These are phyloP conservation scores for Scrobipalpa costella DNA, from an alignment of 2,888 invertebrate species.

Conservation along the genomic window DNA sequence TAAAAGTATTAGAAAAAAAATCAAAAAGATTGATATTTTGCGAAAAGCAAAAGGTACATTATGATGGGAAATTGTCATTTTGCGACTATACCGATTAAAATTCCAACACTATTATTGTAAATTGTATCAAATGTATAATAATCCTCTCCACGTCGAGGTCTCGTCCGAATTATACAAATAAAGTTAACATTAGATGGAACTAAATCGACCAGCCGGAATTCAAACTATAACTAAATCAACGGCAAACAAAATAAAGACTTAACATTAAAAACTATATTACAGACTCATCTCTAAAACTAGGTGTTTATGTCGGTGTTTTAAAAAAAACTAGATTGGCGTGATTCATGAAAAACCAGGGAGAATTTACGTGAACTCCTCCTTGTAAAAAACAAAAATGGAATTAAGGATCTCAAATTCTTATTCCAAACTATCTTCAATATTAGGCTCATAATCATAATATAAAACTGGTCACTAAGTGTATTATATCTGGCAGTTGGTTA, in stretches of 20 bases:
- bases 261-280: constrained; percentile 65
- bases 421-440: too few relatives aligned
- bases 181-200: constrained; percentile 31
- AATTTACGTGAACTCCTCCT: too few relatives aligned
- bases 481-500: background rate
- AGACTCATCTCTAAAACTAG: constrained; percentile 52
- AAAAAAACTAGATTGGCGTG: background rate
- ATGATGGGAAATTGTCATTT: too few relatives aligned
- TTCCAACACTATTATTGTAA: background rate
- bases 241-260: constrained; percentile 61
- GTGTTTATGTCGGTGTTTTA: constrained; percentile 25
- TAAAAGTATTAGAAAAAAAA: too few relatives aligned
- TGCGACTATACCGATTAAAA: too few relatives aligned
- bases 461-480: background rate
- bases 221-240: constrained; percentile 66
- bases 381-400: too few relatives aligned
- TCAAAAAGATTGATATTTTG: background rate
- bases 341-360: too few relatives aligned
- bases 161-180: constrained; percentile 34
- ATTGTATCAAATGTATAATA: constrained; percentile 10
- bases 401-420: too few relatives aligned
- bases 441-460: too few relatives aligned
- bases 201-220: constrained; percentile 36
- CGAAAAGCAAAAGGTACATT: too few relatives aligned
- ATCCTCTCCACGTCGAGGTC: background rate